Evolutionary conservation across 1,140 invertebrate genomes (phyloP).

Genomic region (Araneus ventricosus): DNA sequence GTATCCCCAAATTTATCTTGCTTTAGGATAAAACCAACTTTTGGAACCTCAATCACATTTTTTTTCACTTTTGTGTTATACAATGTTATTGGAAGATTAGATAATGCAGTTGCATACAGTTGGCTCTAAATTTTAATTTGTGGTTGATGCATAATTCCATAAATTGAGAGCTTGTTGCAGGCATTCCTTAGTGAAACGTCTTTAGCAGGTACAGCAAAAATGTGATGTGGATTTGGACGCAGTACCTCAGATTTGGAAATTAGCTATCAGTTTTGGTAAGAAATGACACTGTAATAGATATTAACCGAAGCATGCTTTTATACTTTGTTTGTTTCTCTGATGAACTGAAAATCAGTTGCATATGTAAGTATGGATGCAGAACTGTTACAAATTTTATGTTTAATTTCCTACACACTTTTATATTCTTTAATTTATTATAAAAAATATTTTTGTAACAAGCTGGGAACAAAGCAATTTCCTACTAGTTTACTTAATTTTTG

Average conservation of each 20-base stretch:
- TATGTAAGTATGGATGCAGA: too few species aligned
- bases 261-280: conserved; percentile 54
- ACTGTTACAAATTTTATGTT: too few species aligned
- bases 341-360: neutral
- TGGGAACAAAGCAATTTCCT: too few species aligned
- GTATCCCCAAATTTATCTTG: too few species aligned
- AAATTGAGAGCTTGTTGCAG: conserved; percentile 87
- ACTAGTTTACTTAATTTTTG: too few species aligned
- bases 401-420: too few species aligned
- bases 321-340: neutral
- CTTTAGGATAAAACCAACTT: too few species aligned
- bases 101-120: neutral
- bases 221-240: conserved; percentile 4
- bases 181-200: conserved; percentile 77
- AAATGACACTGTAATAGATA: neutral
- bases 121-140: conserved; percentile 70
- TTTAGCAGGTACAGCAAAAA: conserved; percentile 41
- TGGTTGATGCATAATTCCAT: conserved; percentile 42
- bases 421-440: too few species aligned
- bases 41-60: too few species aligned
- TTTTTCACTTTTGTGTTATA: neutral
- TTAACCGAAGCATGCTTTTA: conserved; percentile 7
- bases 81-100: neutral
- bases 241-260: conserved; percentile 21
- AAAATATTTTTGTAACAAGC: too few species aligned